Evolutionary conservation across 2,888 invertebrate species (phyloP).

Genomic region (Nemoura dubitans): DNA sequence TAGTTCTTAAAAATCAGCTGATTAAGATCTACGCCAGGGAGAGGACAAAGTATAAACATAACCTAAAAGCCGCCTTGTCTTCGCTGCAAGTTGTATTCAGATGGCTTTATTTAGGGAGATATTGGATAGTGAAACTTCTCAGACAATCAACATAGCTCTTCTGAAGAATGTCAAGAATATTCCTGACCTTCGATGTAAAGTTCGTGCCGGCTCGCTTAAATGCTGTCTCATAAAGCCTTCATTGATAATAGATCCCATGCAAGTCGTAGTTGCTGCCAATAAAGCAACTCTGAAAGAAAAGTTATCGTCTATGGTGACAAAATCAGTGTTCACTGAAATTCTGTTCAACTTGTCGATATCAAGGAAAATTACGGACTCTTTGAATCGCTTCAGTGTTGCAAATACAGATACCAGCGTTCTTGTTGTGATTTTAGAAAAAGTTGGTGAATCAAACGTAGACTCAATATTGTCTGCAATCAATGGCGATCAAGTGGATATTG

Average conservation of each 20-base stretch:
- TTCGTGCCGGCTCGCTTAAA: constrained; percentile 66
- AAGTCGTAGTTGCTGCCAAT: constrained; percentile 73
- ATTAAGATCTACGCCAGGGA: too few relatives aligned
- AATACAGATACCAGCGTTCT: constrained; percentile 63
- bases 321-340: constrained; percentile 71
- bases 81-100: neutral
- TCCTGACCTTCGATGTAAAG: constrained; percentile 63
- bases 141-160: constrained; percentile 47
- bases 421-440: constrained; percentile 60
- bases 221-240: constrained; percentile 71
- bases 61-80: neutral
- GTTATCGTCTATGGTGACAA: constrained; percentile 66
- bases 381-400: constrained; percentile 71
- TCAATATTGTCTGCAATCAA: constrained; percentile 63
- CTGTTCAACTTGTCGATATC: constrained; percentile 74
- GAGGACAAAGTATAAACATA: neutral
- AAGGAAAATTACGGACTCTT: constrained; percentile 74
- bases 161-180: constrained; percentile 68
- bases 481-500: constrained; percentile 65
- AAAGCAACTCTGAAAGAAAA: constrained; percentile 67
- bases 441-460: constrained; percentile 54
- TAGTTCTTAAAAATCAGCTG: too few relatives aligned
- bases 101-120: constrained; percentile 29
- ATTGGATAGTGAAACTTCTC: constrained; percentile 39
- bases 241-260: constrained; percentile 69